phyloP scores from a whole-genome alignment of 2,797 vertebrate genomes.

The Podarcis siculus region DNA sequence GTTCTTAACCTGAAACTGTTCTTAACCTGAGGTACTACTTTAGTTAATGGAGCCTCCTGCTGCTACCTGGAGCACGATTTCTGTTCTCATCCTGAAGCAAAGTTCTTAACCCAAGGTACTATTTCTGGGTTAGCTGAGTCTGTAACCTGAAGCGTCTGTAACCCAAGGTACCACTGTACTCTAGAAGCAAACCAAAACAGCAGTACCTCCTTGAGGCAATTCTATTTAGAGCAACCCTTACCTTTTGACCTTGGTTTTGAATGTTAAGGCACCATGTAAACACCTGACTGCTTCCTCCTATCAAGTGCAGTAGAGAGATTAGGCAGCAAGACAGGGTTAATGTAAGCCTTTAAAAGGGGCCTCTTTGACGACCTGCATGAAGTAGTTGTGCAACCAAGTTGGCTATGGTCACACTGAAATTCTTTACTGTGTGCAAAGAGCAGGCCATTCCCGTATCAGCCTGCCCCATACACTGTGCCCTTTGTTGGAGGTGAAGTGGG shows the following conservation, averaged over 20 bases:
- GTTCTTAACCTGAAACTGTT: too few species aligned
- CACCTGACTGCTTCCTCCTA: background rate
- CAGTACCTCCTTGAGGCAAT: too few species aligned
- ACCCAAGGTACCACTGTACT: too few species aligned
- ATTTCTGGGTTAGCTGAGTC: too few species aligned
- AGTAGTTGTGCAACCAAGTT: background rate
- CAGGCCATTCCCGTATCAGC: background rate
- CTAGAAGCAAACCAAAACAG: background rate
- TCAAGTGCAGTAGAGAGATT: background rate
- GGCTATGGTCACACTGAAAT: background rate
- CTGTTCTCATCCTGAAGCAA: too few species aligned
- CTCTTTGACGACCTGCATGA: background rate
- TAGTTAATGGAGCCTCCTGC: too few species aligned
- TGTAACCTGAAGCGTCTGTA: too few species aligned
- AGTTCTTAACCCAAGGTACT: too few species aligned
- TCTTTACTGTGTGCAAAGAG: background rate
- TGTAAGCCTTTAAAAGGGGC: background rate
- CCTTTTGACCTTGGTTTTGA: background rate
- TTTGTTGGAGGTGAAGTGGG: background rate
- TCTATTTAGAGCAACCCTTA: background rate
- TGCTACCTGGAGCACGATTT: too few species aligned
- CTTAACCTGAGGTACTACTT: too few species aligned
- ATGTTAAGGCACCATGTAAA: background rate
- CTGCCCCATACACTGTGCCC: background rate
- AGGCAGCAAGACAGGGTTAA: background rate